Conservation (phyloP, 2,113 vertebrate genomes). For the Hippocampus barbouri region DNA sequence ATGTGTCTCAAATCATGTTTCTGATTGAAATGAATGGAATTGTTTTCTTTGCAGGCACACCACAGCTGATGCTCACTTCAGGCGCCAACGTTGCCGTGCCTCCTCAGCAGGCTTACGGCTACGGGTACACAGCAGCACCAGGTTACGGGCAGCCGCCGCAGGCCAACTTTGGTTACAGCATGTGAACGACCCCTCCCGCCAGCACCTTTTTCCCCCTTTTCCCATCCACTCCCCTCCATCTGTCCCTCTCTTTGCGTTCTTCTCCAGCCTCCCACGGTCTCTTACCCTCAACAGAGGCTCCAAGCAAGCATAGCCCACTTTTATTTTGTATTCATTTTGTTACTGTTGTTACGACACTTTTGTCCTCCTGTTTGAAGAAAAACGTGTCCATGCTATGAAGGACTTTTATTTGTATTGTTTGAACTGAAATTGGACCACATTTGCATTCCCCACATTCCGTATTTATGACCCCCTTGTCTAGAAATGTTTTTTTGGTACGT, state of each 20-base stretch:
- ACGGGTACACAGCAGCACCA: slow-evolving; percentile 86
- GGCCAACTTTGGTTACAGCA: slow-evolving; percentile 93
- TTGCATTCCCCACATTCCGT: slow-evolving; percentile 89
- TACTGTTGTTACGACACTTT: slow-evolving; percentile 30
- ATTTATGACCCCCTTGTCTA: slow-evolving; percentile 80
- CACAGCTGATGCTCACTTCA: slow-evolving; percentile 96
- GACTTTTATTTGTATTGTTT: slow-evolving; percentile 86
- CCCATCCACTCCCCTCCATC: slow-evolving; percentile 56
- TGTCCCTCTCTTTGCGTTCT: slow-evolving; percentile 79
- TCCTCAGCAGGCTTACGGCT: slow-evolving; percentile 92
- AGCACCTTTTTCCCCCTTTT: background rate
- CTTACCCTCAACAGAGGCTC: slow-evolving; percentile 82
- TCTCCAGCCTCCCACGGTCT: slow-evolving; percentile 85
- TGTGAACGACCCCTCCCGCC: slow-evolving; percentile 72
- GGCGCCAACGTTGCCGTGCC: slow-evolving; percentile 93
- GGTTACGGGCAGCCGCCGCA: slow-evolving; percentile 82
- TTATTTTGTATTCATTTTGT: slow-evolving; percentile 71
- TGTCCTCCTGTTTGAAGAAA: slow-evolving; percentile 70
- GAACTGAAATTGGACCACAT: slow-evolving; percentile 79
- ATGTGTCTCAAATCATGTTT: no score
- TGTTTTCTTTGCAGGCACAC: slow-evolving; percentile 78
- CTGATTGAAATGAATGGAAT: no score
- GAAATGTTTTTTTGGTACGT: slow-evolving; percentile 38
- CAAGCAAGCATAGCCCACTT: slow-evolving; percentile 75
- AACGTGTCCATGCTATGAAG: slow-evolving; percentile 77